Evolutionary conservation across 53 echinoderm and acorn worm species (phyloP), one percentile per base, ranked within the genome.

Genomic region (Zoroaster sp.): DNA sequence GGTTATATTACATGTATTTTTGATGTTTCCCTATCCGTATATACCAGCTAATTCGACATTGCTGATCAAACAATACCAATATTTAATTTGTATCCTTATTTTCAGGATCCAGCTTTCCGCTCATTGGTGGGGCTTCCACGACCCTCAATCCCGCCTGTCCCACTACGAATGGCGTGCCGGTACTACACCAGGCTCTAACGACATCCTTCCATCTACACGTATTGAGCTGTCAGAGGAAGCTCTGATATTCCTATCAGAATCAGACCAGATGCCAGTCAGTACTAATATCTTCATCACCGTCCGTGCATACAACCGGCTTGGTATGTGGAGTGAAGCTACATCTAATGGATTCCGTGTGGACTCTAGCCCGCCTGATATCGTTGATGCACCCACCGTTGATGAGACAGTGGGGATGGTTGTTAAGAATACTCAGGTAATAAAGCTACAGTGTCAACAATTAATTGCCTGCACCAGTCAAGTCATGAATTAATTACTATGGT

Each of bases 61-160:
- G n/a, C n/a, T n/a, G n/a, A n/a, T n/a, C n/a, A n/a, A n/a, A n/a
- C n/a, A n/a, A n/a, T n/a, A n/a, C n/a, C n/a, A n/a, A n/a, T n/a
- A n/a, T n/a, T n/a, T 59, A 2, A 2, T 59, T 8, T 83, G 20
- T 9, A 4, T 66, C 14, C 8, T 83, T 65, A 5, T 51, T 35
- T 75, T 11, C 25, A 91, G 87, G 72, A 38, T n/a, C 11, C 31
- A 74, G 38, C 33, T 92, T 5, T 66, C 35, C 1, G 92, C 92
- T 7, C 88, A 92, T 40, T 92, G 92, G 92, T 92, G 87, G 87
- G 92, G 88, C 40, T 92, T 88, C 72, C 72, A 92, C 41, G 92
- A 92, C 44, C 88, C 88, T 36, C 88, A 92, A n/a, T 92, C 92
- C 14, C 17, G 63, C 14, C 44, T 92, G 6, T 74, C 80, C 0